Conservation (phyloP, 2,113 vertebrate genomes). For the Pontoporia blainvillei region DNA sequence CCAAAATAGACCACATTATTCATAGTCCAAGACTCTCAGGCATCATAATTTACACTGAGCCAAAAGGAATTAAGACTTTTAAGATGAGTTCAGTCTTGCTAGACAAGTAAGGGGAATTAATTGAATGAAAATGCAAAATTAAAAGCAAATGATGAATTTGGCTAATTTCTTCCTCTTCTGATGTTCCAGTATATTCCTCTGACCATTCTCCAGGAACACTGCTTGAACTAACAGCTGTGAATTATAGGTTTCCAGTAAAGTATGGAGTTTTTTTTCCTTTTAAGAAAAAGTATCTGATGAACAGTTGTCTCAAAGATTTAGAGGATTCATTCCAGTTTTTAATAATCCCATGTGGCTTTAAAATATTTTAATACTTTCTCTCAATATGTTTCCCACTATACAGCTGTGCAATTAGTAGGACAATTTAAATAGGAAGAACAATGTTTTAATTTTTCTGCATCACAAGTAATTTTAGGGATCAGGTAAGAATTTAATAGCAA, state of each 20-base stretch:
- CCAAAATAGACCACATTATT: constrained; percentile 12
- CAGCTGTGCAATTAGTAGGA: constrained; percentile 73
- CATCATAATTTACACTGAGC: constrained; percentile 31
- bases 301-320: constrained; percentile 79
- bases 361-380: constrained; percentile 78
- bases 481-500: constrained; percentile 40
- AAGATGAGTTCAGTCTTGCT: constrained; percentile 44
- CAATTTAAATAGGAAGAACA: constrained; percentile 28
- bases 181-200: constrained; percentile 70
- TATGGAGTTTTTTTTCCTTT: constrained; percentile 37
- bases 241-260: constrained; percentile 68
- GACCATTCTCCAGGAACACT: constrained; percentile 66
- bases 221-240: constrained; percentile 74
- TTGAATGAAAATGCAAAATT: constrained; percentile 58
- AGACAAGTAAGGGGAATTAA: constrained; percentile 58
- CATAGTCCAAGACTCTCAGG: constrained; percentile 4
- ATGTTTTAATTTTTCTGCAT: constrained; percentile 37
- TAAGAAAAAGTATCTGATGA: constrained; percentile 77
- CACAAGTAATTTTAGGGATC: constrained; percentile 58
- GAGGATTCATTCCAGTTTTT: constrained; percentile 77
- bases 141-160: constrained; percentile 65
- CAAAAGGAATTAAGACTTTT: constrained; percentile 40
- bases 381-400: constrained; percentile 72
- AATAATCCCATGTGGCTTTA: constrained; percentile 77
- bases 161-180: constrained; percentile 62